Evolutionary conservation across 2,113 vertebrate species (phyloP).

Genomic region (Ailurus styani): DNA sequence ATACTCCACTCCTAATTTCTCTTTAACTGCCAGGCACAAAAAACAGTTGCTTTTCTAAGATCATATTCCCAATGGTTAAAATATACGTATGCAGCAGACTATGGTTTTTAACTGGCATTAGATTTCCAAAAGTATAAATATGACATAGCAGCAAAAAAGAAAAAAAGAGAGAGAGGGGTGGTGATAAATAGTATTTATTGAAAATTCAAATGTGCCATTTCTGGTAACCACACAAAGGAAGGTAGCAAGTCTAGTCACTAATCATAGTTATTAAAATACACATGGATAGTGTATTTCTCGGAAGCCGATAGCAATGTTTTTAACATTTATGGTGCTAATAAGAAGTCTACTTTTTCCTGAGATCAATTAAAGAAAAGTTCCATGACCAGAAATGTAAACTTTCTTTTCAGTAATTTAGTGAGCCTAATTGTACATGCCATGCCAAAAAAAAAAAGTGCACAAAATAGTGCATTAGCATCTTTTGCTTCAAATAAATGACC

Average conservation of each 20-base stretch:
- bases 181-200: neutral
- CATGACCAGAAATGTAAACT: neutral
- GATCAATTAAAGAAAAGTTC: conserved; percentile 10
- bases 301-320: neutral
- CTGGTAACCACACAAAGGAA: neutral
- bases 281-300: neutral
- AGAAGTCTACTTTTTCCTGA: conserved; percentile 11
- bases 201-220: neutral
- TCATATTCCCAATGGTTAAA: neutral
- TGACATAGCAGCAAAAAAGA: neutral
- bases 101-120: neutral
- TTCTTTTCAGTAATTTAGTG: conserved; percentile 12
- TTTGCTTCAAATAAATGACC: neutral
- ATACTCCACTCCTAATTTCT: neutral
- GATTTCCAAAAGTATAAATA: conserved; percentile 15
- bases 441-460: neutral
- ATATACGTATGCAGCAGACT: neutral
- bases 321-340: neutral
- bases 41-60: neutral
- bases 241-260: neutral
- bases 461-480: neutral
- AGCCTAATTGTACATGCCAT: neutral
- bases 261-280: neutral
- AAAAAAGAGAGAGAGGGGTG: neutral
- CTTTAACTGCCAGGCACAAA: neutral